These are phyloP conservation scores for Zapus hudsonius DNA, from an alignment of 2,113 vertebrate species.

Conservation along the genomic window DNA sequence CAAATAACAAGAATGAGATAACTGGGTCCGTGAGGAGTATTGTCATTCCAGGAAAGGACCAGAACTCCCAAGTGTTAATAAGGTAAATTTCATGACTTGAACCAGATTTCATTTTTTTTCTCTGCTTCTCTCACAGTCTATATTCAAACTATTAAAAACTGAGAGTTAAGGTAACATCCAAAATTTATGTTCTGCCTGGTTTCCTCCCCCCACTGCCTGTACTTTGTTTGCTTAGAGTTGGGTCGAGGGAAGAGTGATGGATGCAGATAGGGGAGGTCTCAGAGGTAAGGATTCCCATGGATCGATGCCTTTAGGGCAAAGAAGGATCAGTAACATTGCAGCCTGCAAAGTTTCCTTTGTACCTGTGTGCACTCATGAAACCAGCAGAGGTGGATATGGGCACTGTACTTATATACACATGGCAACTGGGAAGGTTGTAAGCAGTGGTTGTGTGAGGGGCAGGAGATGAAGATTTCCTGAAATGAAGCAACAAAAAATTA, in stretches of 20 bases:
- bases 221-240: background rate
- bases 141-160: background rate
- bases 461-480: background rate
- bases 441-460: background rate
- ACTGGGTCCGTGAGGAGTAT: background rate
- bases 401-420: rapidly evolving
- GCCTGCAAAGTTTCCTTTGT: background rate
- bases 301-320: no score
- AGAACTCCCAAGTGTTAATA: background rate
- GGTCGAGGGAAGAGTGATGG: background rate
- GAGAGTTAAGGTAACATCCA: background rate
- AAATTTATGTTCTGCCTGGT: background rate
- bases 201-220: background rate
- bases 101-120: background rate
- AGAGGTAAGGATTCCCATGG: background rate
- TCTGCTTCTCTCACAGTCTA: background rate
- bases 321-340: no score
- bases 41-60: background rate
- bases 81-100: background rate
- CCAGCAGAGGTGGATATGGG: background rate
- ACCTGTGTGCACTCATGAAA: background rate
- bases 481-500: background rate
- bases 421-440: background rate
- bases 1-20: background rate
- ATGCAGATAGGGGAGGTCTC: background rate